phyloP scores from a whole-genome alignment of 2,113 vertebrate genomes.

The Bos indicus region DNA sequence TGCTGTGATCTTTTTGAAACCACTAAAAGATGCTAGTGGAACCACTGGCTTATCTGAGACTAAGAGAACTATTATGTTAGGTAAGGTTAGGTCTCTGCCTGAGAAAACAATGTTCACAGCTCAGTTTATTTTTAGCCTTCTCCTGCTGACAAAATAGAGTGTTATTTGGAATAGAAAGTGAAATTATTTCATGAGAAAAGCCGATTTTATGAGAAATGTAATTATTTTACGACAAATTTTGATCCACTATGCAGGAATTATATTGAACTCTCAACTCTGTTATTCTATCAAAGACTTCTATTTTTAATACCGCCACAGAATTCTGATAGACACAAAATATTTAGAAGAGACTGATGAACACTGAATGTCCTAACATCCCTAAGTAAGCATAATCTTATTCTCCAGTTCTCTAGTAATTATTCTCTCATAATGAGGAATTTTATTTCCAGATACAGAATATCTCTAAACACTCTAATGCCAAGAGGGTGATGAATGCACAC shows the following conservation, averaged over 20 bases:
- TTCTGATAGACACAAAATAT: neutral
- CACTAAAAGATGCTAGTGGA: neutral
- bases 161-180: neutral
- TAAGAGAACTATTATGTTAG: neutral
- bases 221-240: neutral
- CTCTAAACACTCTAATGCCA: neutral
- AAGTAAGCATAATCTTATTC: neutral
- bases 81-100: neutral
- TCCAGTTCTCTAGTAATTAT: neutral
- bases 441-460: neutral
- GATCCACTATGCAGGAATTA: neutral
- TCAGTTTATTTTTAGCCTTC: conserved; percentile 6
- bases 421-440: neutral
- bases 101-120: neutral
- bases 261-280: neutral
- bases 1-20: neutral
- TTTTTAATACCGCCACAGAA: neutral
- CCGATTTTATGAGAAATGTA: neutral
- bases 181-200: conserved; percentile 1
- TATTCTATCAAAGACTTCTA: neutral
- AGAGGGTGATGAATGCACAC: neutral
- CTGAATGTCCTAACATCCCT: neutral
- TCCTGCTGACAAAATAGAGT: neutral
- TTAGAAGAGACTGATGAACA: neutral
- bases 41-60: neutral